phyloP scores from a whole-genome alignment of 2,113 vertebrate genomes.

The Gadus chalcogrammus region DNA sequence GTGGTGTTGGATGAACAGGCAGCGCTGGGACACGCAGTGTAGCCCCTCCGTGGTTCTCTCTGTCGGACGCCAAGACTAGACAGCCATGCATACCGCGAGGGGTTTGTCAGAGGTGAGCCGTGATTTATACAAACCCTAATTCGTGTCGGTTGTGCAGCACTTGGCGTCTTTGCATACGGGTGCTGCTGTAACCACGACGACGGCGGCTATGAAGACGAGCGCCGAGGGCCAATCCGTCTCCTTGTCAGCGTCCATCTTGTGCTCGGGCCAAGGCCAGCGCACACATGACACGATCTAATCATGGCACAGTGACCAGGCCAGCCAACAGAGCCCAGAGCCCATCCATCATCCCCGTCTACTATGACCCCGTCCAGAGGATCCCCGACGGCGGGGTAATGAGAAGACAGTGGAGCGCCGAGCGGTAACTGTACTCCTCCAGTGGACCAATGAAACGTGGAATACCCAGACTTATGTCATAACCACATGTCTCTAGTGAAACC shows the following conservation, averaged over 20 bases:
- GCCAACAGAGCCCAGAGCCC: constrained; percentile 21
- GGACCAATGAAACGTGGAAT: constrained; percentile 46
- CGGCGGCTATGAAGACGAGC: constrained; percentile 18
- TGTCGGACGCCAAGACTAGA: too few relatives aligned
- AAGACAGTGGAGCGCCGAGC: constrained; percentile 28
- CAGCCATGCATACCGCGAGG: background rate
- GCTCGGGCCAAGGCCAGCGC: constrained; percentile 9
- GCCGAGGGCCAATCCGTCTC: constrained; percentile 22
- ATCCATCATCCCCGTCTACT: constrained; percentile 31
- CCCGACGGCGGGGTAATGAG: constrained; percentile 15
- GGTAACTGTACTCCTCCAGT: constrained; percentile 35
- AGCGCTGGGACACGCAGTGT: background rate
- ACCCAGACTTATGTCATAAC: constrained; percentile 46
- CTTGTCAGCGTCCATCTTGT: constrained; percentile 25
- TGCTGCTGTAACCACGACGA: constrained; percentile 6
- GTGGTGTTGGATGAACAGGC: background rate
- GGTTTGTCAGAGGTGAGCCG: too few relatives aligned
- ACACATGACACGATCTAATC: constrained; percentile 28
- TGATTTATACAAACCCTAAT: too few relatives aligned
- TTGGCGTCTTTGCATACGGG: background rate
- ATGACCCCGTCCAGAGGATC: background rate
- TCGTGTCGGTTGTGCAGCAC: constrained; percentile 13
- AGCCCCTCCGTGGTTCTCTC: too few relatives aligned
- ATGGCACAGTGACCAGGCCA: constrained; percentile 26
- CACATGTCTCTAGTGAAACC: constrained; percentile 44